Evolutionary conservation across 2,797 vertebrate genomes (phyloP), one percentile per base, ranked within the genome.

Genomic region (Myripristis murdjan): DNA sequence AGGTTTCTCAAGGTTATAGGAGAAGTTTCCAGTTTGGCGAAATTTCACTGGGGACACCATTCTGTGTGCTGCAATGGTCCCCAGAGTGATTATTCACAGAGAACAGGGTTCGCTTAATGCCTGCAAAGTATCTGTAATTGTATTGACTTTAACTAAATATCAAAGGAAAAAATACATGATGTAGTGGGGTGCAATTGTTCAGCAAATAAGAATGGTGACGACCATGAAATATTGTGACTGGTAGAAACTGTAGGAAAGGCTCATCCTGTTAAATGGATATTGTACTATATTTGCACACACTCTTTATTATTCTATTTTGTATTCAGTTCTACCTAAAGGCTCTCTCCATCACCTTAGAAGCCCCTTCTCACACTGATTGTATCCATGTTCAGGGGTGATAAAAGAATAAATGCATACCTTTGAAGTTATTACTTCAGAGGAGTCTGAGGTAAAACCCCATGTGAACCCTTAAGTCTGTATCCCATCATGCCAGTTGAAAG

Each of bases 381-480:
- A 70, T 77, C 73, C 63, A 44, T 77, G 77, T 77, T 83, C 66
- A 62, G 44, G 77, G 75, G 79, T 82, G 67, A 80, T 44, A 67
- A 79, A 86, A 63, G 64, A 81, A 87, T 73, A 86, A 77, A 82
- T 79, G 55, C 82, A 82, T 79, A 52, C 23, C 49, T 52, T 26
- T 26, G 23, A 52, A 74, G 64, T 68, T 77, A 85, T 81, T 79
- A 80, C 81, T 75, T 83, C 52, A 63, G 72, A 73, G 10, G 82
- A 67, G 57, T 59, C 48, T 44, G 54, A 75, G 76, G 55, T 51
- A 64, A 85, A 74, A 81, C 77, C 75, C 73, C 12, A 61, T 39
- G 18, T 61, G 70, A 86, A 74, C 73, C 62, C 56, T 65, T 1
- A 0, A 47, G 65, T 78, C 77, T 71, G 37, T 54, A 43, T 68